Percentiles rank a stretch among this genome's conserved stretches.
These are phyloP conservation scores for Cryptoblepharus egeriae DNA, from an alignment of 2,797 vertebrate genomes.

Conservation along the genomic window DNA sequence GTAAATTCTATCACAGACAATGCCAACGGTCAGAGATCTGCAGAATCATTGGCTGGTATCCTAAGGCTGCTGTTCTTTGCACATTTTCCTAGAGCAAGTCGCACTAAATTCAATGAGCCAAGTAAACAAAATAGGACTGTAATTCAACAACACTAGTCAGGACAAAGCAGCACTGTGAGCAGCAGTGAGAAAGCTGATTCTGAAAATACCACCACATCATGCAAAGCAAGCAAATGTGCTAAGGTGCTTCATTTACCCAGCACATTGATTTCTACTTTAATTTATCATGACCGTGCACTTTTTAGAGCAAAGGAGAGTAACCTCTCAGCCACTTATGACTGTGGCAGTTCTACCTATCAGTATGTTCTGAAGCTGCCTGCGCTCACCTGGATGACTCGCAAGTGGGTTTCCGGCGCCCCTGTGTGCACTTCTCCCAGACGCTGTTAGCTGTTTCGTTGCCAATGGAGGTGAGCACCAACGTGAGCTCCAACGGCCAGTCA, in stretches of 20 bases:
- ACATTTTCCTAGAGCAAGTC: not conserved
- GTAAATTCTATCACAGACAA: not conserved
- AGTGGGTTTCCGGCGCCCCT: slow-evolving; percentile 87
- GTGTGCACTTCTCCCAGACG: slow-evolving; percentile 92
- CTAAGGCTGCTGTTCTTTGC: too few relatives aligned
- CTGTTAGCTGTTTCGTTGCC: slow-evolving; percentile 93
- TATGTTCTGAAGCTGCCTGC: not conserved
- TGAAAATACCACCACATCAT: not conserved
- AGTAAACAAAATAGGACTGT: not conserved
- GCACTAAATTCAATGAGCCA: not conserved
- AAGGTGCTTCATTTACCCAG: not conserved
- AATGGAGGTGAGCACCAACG: slow-evolving; percentile 90
- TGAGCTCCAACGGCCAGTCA: slow-evolving; percentile 94
- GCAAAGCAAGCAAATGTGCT: not conserved
- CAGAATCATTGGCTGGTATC: too few relatives aligned
- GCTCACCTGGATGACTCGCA: slow-evolving; percentile 87
- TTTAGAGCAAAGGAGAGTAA: not conserved
- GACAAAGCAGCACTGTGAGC: too few relatives aligned
- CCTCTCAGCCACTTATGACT: not conserved
- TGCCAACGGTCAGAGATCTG: too few relatives aligned
- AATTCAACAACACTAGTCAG: too few relatives aligned
- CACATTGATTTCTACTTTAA: not conserved
- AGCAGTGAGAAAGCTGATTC: too few relatives aligned
- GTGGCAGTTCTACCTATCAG: too few relatives aligned
- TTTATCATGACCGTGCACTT: not conserved